Evolutionary conservation across 2,113 vertebrate genomes (phyloP).

Genomic region (Colaptes auratus): DNA sequence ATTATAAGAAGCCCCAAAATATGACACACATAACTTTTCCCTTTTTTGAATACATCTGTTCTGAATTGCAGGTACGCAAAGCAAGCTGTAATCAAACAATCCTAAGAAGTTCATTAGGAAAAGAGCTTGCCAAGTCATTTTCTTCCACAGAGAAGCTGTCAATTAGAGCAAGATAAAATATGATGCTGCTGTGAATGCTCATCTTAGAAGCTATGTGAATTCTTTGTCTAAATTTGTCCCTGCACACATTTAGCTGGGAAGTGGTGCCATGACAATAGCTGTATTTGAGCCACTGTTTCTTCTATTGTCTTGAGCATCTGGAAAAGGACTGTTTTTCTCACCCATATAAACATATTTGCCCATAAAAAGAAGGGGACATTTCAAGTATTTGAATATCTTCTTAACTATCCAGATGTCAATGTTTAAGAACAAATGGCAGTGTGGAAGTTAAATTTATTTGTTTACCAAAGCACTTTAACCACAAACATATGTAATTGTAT

Average conservation of each 20-base stretch:
- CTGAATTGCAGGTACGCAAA: neutral
- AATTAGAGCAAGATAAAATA: neutral
- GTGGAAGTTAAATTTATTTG: neutral
- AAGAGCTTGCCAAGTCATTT: neutral
- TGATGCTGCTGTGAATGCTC: neutral
- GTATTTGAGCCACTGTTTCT: neutral
- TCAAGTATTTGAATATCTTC: neutral
- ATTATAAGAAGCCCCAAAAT: neutral
- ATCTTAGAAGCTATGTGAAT: neutral
- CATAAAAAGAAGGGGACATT: neutral
- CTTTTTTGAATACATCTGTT: neutral
- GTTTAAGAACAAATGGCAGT: neutral
- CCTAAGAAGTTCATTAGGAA: neutral
- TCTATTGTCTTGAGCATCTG: neutral
- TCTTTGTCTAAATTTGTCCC: neutral
- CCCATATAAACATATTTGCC: neutral
- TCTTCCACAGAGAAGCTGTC: neutral
- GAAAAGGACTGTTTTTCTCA: neutral
- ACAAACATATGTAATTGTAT: neutral
- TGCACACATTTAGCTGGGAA: neutral
- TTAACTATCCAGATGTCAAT: neutral
- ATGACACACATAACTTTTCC: neutral
- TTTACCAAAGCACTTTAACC: neutral
- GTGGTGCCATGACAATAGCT: neutral
- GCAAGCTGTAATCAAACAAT: neutral